Base-by-base conservation (phyloP, 2,888 invertebrate species). In the Polydrusus pterygomalis region DNA sequence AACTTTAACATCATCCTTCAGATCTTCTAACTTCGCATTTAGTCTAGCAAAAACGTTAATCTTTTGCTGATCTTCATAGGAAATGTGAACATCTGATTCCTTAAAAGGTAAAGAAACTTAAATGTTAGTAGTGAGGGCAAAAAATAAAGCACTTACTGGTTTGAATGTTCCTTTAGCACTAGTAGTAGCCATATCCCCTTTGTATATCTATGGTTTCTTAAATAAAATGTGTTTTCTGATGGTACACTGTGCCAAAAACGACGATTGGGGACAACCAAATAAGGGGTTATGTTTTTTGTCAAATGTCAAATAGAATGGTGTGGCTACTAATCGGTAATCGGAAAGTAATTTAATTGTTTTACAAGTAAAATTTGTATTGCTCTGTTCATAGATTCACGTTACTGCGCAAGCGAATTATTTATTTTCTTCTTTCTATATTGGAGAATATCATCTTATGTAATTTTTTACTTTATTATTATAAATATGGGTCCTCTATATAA, bases 1-100 rank as follows among this genome's bases (percentile, higher is more conserved):
- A 43, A 91, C 88, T 89, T 94, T 94, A 43, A 97, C 88, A 87
- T 97, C 97, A 81, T 96, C 94, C 86, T 96, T 97, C 13, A 94
- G 89, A 85, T 98, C 97, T 83, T 97, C 96, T 83, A 97, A 91
- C 87, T 95, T 95, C 0, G 97, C 97, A 89, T 98, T 98, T 79
- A 95, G 91, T 77, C 96, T 91, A 0, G 99, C 99, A 88, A 99
- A 99, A 86, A 93, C 94, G 88, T 99, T 99, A 79, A 99, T 99
- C 89, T 96, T 97, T 85, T 96, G 96, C 88, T 99, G 99, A 89
- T 99, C 99, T 87, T 97, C 98, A 85, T 92, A 96, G 0, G 97
- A 96, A 82, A 99, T 97, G 87, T 97, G 95, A 75, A 97, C 95
- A 89, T 97, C 97, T 63, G 93, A 93, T 84, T 97, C 96, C 93